A percentile compares a stretch with the other conserved stretches of the same genome.
phyloP scores from a whole-genome alignment of 2,797 vertebrate genomes.

The Myotis planiceps region DNA sequence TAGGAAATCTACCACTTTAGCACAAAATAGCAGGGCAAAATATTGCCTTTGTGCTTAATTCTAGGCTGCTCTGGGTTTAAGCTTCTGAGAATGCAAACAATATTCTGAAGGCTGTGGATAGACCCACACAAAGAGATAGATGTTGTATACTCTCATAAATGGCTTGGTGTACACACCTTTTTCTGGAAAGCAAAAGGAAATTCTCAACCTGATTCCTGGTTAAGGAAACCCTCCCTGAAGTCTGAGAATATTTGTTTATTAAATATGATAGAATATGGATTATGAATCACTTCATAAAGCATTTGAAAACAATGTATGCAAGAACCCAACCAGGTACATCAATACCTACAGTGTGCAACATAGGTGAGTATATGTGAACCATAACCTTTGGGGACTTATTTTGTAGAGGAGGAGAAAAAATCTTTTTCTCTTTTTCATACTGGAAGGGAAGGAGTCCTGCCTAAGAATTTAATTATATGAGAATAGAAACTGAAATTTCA shows the following conservation, averaged over 20 bases:
- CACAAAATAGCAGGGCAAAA: constrained; percentile 44
- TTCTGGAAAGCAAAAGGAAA: constrained; percentile 42
- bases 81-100: constrained; percentile 48
- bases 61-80: constrained; percentile 43
- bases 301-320: neutral
- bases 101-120: constrained; percentile 59
- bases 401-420: constrained; percentile 15
- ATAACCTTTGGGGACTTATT: neutral
- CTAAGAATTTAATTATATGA: constrained; percentile 23
- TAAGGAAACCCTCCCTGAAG: neutral
- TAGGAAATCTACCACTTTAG: constrained; percentile 32
- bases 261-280: neutral
- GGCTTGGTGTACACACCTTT: constrained; percentile 4
- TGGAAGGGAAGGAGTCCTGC: neutral
- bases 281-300: constrained; percentile 1
- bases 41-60: constrained; percentile 60
- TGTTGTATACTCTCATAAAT: constrained; percentile 36
- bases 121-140: constrained; percentile 52
- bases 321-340: constrained; percentile 23
- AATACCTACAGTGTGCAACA: neutral
- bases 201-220: constrained; percentile 14
- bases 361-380: neutral
- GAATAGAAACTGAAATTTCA: neutral
- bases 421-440: neutral
- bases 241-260: neutral